phyloP scores from a whole-genome alignment of 2,888 invertebrate genomes.

The Rhodophaea formosa region DNA sequence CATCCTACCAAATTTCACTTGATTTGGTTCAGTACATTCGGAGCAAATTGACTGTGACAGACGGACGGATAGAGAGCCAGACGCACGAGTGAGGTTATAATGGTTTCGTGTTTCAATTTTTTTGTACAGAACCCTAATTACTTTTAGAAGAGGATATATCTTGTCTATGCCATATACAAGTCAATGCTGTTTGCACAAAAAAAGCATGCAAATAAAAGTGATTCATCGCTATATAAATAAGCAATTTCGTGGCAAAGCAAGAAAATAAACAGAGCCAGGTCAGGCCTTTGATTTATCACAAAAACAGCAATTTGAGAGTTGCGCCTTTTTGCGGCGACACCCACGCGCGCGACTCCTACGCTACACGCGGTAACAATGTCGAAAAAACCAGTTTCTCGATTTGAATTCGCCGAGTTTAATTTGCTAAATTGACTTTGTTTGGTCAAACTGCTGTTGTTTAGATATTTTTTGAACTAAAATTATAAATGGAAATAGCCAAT shows the following conservation, averaged over 20 bases:
- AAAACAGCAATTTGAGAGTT: constrained; percentile 51
- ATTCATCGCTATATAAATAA: constrained; percentile 44
- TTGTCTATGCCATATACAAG: not conserved
- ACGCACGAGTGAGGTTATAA: too few relatives aligned
- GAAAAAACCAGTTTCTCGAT: constrained; percentile 44
- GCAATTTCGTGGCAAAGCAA: constrained; percentile 40
- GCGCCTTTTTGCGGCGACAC: constrained; percentile 50
- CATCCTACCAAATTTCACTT: too few relatives aligned
- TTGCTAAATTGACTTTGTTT: constrained; percentile 29
- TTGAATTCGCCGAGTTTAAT: constrained; percentile 40
- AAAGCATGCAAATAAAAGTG: constrained; percentile 30
- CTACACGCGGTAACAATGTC: constrained; percentile 44
- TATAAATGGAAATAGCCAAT: too few relatives aligned
- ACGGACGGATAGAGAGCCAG: too few relatives aligned
- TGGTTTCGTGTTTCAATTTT: too few relatives aligned
- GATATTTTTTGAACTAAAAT: not conserved
- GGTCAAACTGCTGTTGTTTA: not conserved
- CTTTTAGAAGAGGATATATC: too few relatives aligned
- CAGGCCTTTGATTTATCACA: constrained; percentile 50
- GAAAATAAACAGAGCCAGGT: constrained; percentile 29
- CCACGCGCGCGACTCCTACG: constrained; percentile 37
- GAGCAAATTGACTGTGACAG: too few relatives aligned
- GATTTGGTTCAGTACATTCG: too few relatives aligned
- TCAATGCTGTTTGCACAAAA: constrained; percentile 24
- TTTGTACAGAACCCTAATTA: too few relatives aligned